Evolutionary conservation across 2,888 invertebrate genomes (phyloP).

Genomic region (Zygogramma bicolorata): DNA sequence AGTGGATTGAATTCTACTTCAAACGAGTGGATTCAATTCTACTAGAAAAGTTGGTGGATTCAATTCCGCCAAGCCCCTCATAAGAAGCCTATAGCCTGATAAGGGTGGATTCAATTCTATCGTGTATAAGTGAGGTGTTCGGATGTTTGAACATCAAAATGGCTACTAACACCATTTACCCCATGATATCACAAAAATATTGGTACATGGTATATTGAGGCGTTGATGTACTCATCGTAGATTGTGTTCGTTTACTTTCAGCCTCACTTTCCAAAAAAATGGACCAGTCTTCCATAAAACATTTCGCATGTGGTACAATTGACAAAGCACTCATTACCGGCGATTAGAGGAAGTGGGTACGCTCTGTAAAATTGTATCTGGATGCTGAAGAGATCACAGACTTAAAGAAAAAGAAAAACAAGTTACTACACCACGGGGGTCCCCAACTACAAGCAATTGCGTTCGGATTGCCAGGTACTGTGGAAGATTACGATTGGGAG

Average conservation of each 20-base stretch:
- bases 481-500: constrained; percentile 37
- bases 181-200: not conserved
- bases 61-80: not conserved
- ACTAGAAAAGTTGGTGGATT: not conserved
- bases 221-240: not conserved
- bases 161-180: not conserved
- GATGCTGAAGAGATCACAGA: constrained; percentile 49
- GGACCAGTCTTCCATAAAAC: not conserved
- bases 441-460: constrained; percentile 51
- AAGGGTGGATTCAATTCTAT: constrained; percentile 1
- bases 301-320: constrained; percentile 38
- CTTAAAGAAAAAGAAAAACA: constrained; percentile 45
- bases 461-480: constrained; percentile 50
- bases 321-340: constrained; percentile 46
- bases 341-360: constrained; percentile 51
- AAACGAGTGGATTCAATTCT: not conserved
- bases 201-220: not conserved
- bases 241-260: not conserved
- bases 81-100: not conserved
- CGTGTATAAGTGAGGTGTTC: not conserved
- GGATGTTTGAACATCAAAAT: not conserved
- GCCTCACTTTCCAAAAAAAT: not conserved
- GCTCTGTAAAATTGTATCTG: constrained; percentile 49
- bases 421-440: constrained; percentile 52
- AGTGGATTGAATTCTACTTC: not conserved